Base-by-base conservation (phyloP, 2,888 invertebrate genomes). In the Drosophila tanythrix region DNA sequence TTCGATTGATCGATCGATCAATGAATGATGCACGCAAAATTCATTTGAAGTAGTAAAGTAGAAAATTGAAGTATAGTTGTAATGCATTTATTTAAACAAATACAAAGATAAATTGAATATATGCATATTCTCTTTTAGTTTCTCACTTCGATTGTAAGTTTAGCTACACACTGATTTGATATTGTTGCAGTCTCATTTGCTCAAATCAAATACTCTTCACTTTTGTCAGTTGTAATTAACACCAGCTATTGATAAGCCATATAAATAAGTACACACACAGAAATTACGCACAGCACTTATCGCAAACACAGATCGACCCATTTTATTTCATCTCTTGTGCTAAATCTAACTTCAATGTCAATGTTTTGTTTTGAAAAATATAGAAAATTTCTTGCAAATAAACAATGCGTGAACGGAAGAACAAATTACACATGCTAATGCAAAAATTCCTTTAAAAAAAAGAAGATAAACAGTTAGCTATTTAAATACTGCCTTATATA, bases 311-410 rank as follows among this genome's bases (percentile, higher is more conserved):
- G 21, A 36, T 70, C 76, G 71, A 81, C 70, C 78, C 58, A 83
- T 70, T 83, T 86, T 62, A 66, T 58, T 13, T 21, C 80, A 63
- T 56, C 70, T 74, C 74, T 63, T 36, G 29, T 35, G 36, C 31
- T 29, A 70, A 76, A 87, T 79, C 82, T 25, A 60, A 61, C 58
- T 70, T 84, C 77, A 89, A 79, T 87, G 89, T 76, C 89, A 87
- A 70, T 33, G 33, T 70, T 68, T 60, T 69, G 53, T 62, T 76
- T 59, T 70, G 52, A 56, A 68, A 61, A 56, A 40, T 25, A 35
- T 36, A 33, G 11, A 52, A 40, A 33, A 21, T 13, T 10, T n/a
- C 13, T 38, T 7, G 3, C 11, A 58, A 43, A 59, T 7, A 35
- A 36, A 13, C 8, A 15, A 50, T 50, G 10, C 27, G 4, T 10